Percentiles rank a stretch among this genome's conserved stretches.
Evolutionary conservation across 1,140 invertebrate species (phyloP).

Genomic region (Latrodectus geometricus): DNA sequence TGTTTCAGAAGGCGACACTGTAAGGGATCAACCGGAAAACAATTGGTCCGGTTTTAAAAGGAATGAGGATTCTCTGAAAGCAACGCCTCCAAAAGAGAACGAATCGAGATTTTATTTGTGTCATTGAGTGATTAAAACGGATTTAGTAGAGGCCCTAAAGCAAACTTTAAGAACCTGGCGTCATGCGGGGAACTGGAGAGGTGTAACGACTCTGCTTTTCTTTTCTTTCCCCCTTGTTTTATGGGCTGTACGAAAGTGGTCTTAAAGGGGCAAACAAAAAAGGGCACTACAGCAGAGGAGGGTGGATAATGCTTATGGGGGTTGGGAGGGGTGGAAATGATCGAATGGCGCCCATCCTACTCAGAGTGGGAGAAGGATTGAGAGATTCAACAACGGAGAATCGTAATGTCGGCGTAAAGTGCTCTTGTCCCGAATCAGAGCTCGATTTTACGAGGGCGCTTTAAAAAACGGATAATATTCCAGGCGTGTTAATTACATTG

Average conservation of each 20-base stretch:
- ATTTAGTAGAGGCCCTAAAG: constrained; percentile 22
- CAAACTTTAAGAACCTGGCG: background rate
- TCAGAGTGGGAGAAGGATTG: constrained; percentile 20
- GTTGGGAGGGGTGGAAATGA: background rate
- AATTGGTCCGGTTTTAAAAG: constrained; percentile 23
- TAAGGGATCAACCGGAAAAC: constrained; percentile 6
- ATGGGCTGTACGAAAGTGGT: constrained; percentile 3
- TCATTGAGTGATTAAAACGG: constrained; percentile 42
- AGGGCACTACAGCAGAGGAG: background rate
- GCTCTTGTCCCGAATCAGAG: constrained; percentile 18
- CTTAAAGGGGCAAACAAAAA: constrained; percentile 1
- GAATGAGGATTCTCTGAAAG: background rate
- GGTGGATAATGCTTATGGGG: background rate
- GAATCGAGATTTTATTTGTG: constrained; percentile 27
- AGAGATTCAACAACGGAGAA: constrained; percentile 2
- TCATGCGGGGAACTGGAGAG: background rate
- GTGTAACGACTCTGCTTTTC: background rate
- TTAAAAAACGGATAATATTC: constrained; percentile 12
- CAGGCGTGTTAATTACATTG: background rate
- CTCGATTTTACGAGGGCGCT: constrained; percentile 17
- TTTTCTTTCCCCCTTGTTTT: background rate
- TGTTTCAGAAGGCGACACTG: background rate
- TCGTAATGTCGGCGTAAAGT: constrained; percentile 20
- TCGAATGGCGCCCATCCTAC: constrained; percentile 24
- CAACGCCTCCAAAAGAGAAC: constrained; percentile 9